phyloP scores from a whole-genome alignment of 2,888 invertebrate species.

The Drosophila pegasa region DNA sequence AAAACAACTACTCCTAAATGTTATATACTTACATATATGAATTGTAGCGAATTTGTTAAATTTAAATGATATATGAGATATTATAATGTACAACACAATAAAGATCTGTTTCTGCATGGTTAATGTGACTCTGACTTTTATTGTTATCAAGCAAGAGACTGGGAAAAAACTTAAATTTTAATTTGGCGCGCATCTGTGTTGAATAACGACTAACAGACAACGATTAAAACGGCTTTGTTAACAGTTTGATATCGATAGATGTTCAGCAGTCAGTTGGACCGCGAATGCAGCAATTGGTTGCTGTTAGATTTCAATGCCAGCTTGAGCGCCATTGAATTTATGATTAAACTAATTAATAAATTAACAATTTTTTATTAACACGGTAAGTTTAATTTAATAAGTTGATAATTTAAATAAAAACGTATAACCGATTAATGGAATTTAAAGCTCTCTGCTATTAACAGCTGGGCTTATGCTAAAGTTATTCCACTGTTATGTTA shows the following conservation, averaged over 20 bases:
- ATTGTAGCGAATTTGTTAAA: conserved; percentile 67
- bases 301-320: not conserved
- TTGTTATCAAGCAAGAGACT: not conserved
- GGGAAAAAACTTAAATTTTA: not conserved
- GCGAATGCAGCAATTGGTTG: not conserved
- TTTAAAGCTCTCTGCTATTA: conserved; percentile 9
- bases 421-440: not conserved
- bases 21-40: conserved; percentile 47
- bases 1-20: conserved; percentile 49
- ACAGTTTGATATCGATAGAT: conserved; percentile 5
- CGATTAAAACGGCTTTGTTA: not conserved
- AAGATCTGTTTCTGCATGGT: conserved; percentile 70
- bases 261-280: not conserved
- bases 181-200: conserved; percentile 12
- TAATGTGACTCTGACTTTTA: conserved; percentile 1
- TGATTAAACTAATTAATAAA: too few species aligned
- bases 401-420: not conserved
- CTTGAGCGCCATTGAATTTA: not conserved
- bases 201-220: not conserved
- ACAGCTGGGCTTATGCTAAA: conserved; percentile 19
- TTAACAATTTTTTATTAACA: not conserved
- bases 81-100: conserved; percentile 62
- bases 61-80: conserved; percentile 51
- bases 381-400: not conserved
- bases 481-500: conserved; percentile 35